Evolutionary conservation across 2,113 vertebrate species (phyloP).

Genomic region (Perognathus longimembris): DNA sequence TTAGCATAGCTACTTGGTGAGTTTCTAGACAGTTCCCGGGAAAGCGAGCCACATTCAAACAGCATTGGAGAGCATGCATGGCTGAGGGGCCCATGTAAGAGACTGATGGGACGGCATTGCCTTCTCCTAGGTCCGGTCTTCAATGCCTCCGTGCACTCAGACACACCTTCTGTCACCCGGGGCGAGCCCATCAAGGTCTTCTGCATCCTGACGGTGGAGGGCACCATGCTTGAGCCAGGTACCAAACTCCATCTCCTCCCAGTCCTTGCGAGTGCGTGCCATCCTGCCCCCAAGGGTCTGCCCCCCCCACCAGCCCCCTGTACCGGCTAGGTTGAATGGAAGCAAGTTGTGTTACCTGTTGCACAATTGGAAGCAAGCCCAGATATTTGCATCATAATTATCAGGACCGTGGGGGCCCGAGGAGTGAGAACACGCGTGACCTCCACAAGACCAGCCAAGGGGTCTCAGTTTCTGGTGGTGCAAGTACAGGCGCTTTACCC

Average conservation of each 20-base stretch:
- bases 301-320: neutral
- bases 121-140: slow-evolving; percentile 91
- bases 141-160: slow-evolving; percentile 90
- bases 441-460: no score
- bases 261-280: no score
- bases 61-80: neutral
- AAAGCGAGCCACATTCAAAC: neutral
- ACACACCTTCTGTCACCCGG: slow-evolving; percentile 89
- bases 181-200: slow-evolving; percentile 93
- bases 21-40: neutral
- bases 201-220: slow-evolving; percentile 90
- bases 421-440: no score
- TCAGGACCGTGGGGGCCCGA: neutral
- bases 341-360: neutral
- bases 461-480: no score
- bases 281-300: no score
- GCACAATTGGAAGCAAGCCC: neutral
- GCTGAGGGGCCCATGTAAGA: neutral
- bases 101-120: neutral
- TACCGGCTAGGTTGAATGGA: neutral
- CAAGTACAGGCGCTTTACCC: neutral
- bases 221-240: slow-evolving; percentile 90
- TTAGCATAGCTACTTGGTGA: neutral
- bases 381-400: neutral
- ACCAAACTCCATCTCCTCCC: neutral